Evolutionary conservation across 2,113 vertebrate species (phyloP).

Genomic region (Dermatemys mawii): DNA sequence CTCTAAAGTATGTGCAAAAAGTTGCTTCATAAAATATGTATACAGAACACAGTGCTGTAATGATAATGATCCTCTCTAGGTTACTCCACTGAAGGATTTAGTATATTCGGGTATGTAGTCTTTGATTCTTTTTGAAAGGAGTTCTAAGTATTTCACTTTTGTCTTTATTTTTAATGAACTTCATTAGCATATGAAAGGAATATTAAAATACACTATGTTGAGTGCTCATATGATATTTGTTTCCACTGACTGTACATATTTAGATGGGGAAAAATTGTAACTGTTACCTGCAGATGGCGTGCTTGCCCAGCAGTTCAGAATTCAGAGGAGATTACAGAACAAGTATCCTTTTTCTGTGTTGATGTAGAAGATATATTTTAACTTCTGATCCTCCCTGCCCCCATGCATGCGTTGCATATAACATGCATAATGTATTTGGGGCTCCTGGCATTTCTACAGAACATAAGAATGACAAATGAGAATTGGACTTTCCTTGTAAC

Average conservation of each 20-base stretch:
- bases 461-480: background rate
- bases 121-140: conserved; percentile 37
- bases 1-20: conserved; percentile 55
- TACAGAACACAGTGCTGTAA: conserved; percentile 41
- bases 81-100: conserved; percentile 50
- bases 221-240: background rate
- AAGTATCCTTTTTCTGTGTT: background rate
- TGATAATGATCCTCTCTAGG: conserved; percentile 57
- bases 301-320: conserved; percentile 33
- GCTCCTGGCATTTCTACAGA: background rate
- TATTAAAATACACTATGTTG: conserved; percentile 1
- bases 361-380: background rate
- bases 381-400: background rate
- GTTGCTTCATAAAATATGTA: conserved; percentile 72
- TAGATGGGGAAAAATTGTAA: background rate
- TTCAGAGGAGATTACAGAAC: background rate
- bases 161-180: conserved; percentile 64
- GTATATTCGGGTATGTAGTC: conserved; percentile 8
- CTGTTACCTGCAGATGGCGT: conserved; percentile 56
- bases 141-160: conserved; percentile 38
- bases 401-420: background rate
- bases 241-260: background rate
- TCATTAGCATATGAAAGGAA: conserved; percentile 29
- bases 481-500: conserved; percentile 23
- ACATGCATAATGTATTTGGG: background rate